Evolutionary conservation across 2,797 vertebrate species (phyloP).

Genomic region (Macropodus opercularis): DNA sequence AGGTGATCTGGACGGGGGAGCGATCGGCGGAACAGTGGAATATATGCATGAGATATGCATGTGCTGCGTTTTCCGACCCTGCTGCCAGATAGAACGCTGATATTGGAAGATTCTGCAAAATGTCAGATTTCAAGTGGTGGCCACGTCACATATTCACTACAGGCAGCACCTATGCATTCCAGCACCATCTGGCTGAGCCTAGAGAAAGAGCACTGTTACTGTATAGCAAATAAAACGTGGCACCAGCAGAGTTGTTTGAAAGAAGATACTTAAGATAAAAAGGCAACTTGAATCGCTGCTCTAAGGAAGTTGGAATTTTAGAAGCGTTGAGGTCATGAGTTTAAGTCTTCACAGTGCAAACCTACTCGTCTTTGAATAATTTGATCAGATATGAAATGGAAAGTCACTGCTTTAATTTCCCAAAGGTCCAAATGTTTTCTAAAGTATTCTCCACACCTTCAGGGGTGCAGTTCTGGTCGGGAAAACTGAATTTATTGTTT

Average conservation of each 20-base stretch:
- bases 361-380: background rate
- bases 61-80: background rate
- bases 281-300: background rate
- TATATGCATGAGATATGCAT: constrained; percentile 8
- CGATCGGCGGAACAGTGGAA: constrained; percentile 18
- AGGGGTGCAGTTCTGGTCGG: background rate
- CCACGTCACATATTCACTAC: background rate
- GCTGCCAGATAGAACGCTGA: constrained; percentile 6
- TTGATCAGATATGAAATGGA: background rate
- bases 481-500: background rate
- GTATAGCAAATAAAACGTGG: background rate
- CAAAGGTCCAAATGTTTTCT: background rate
- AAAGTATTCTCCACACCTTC: background rate
- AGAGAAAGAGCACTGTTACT: background rate
- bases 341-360: no score
- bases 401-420: background rate
- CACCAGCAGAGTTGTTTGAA: background rate
- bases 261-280: background rate
- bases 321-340: background rate
- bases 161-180: background rate
- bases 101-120: constrained; percentile 42
- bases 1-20: constrained; percentile 6
- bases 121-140: background rate
- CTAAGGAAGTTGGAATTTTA: background rate
- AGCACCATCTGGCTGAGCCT: background rate